Evolutionary conservation across 2,113 vertebrate species (phyloP).

Genomic region (Lucifuga dentata): DNA sequence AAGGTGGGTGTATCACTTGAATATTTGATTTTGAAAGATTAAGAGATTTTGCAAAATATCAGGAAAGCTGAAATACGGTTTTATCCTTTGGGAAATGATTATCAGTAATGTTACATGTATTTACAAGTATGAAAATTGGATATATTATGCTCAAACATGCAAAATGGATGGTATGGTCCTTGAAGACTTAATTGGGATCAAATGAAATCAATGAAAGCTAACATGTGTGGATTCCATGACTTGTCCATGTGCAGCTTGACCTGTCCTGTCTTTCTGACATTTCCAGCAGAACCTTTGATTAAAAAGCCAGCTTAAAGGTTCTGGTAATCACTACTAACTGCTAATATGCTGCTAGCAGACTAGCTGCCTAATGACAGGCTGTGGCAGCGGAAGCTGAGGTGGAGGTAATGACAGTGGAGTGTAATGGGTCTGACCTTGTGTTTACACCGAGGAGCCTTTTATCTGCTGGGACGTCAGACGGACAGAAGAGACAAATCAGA

Average conservation of each 20-base stretch:
- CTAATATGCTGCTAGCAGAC: conserved; percentile 49
- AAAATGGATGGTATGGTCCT: too few species aligned
- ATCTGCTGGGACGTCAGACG: conserved; percentile 56
- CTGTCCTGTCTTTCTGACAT: neutral
- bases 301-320: neutral
- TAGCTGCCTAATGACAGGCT: conserved; percentile 74
- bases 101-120: too few species aligned
- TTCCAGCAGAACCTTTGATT: neutral
- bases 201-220: too few species aligned
- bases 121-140: too few species aligned
- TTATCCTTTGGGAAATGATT: too few species aligned
- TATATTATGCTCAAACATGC: too few species aligned
- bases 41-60: too few species aligned
- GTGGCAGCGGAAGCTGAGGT: conserved; percentile 73
- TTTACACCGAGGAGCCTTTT: conserved; percentile 75
- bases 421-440: conserved; percentile 75
- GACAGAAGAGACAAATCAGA: conserved; percentile 57
- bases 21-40: too few species aligned
- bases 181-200: too few species aligned
- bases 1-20: too few species aligned
- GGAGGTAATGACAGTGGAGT: conserved; percentile 77
- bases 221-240: neutral
- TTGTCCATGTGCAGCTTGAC: neutral
- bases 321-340: conserved; percentile 61
- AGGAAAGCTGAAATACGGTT: too few species aligned